Conservation (phyloP, 2,113 vertebrate genomes). For the Piprites chloris region DNA sequence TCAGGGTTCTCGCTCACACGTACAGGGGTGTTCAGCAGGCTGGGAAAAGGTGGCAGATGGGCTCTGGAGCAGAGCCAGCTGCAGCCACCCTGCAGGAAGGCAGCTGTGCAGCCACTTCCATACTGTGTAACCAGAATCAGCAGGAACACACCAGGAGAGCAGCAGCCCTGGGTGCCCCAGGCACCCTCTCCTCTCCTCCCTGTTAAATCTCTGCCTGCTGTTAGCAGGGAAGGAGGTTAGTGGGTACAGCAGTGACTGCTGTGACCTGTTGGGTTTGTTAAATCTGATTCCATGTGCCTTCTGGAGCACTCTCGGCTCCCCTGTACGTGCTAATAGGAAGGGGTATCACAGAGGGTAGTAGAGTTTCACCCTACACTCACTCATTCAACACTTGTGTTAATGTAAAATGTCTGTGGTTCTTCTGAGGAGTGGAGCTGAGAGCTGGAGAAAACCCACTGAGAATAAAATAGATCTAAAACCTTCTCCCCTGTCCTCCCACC, state of each 20-base stretch:
- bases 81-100: background rate
- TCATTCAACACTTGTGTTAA: background rate
- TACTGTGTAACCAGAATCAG: fast-evolving
- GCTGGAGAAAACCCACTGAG: background rate
- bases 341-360: background rate
- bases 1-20: fast-evolving
- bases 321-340: background rate
- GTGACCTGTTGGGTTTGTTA: background rate
- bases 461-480: background rate
- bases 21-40: background rate
- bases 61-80: background rate
- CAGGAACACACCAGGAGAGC: background rate
- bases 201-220: background rate
- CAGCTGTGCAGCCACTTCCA: background rate
- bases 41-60: background rate
- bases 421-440: background rate
- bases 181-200: background rate
- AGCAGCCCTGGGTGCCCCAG: background rate
- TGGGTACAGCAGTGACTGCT: background rate
- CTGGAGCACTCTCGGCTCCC: background rate
- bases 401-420: background rate
- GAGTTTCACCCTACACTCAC: background rate
- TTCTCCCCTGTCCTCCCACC: background rate
- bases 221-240: background rate
- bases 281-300: background rate